Evolutionary conservation across 2,888 invertebrate genomes (phyloP), one percentile per base, ranked within the genome.

Genomic region (Platyscelio sp.): DNA sequence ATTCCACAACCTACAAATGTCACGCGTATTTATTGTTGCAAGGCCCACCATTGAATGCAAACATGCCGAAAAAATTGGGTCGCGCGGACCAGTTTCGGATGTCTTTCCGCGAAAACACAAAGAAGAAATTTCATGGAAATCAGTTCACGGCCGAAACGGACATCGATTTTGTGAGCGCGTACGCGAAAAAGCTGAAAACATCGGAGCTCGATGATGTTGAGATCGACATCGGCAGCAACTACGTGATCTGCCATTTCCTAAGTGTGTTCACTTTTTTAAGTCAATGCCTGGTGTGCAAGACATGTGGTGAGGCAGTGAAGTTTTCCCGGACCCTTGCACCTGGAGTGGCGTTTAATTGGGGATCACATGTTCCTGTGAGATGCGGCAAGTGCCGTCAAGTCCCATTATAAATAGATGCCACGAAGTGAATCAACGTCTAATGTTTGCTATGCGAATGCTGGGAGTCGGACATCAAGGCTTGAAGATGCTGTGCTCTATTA

Each of bases 271-370:
- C n/a, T 46, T 54, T 56, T 56, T 58, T 76, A 15, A 60, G 60
- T 58, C 18, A 68, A 46, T 56, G 49, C 24, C 22, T 79, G 26
- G 67, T 65, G 18, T 78, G 77, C 56, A 70, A 78, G 29, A 24
- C 61, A n/a, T 70, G 77, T 63, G 15, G 22, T 20, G 18, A 51
- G 18, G 27, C 7, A 3, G 70, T 77, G 18, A 68, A 46, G 9
- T 68, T 76, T 46, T 3, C 27, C 9, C 68, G 76, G 15, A 43
- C 58, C 9, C 0, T 3, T 33, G 38, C 20, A 54, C 27, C 75
- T 38, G 88, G 89, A 27, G 63, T 88, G n/a, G 87, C 87, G 24
- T 90, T 88, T 38, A 88, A 75, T 79, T 88, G 65, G 76, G 75
- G 22, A 67, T 88, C 24, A 58, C 15, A 20, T 87, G 85, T 78